phyloP scores from a whole-genome alignment of 2,113 vertebrate species.

The Terrapene triunguis region DNA sequence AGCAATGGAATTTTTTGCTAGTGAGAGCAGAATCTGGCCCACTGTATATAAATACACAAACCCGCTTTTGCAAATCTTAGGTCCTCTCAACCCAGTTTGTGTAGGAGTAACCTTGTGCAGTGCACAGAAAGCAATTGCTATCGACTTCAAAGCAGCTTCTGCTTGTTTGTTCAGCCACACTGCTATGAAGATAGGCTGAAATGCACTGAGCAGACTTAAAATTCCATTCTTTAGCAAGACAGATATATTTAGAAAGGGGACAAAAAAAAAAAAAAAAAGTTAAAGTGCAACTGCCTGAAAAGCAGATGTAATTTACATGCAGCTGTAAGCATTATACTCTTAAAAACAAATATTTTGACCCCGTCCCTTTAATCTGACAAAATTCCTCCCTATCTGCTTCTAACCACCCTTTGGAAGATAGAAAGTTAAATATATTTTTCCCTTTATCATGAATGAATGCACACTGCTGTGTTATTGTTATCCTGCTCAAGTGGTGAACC shows the following conservation, averaged over 20 bases:
- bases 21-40: conserved; percentile 25
- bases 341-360: neutral
- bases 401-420: conserved; percentile 24
- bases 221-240: neutral
- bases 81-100: neutral
- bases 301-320: neutral
- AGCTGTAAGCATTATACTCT: neutral
- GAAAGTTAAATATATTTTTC: conserved; percentile 20
- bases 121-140: rapidly evolving
- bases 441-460: neutral
- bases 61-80: neutral
- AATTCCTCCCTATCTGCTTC: neutral
- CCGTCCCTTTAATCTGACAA: neutral
- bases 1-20: neutral
- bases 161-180: neutral
- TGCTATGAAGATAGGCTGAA: neutral
- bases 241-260: neutral
- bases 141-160: neutral
- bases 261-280: neutral
- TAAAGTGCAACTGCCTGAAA: neutral
- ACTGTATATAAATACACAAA: neutral
- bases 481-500: neutral
- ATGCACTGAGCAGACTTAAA: neutral
- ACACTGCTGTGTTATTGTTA: conserved; percentile 35
- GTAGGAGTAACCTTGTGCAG: neutral